phyloP scores from a whole-genome alignment of 2,888 invertebrate genomes.

The Xanthorhoe spadicearia region DNA sequence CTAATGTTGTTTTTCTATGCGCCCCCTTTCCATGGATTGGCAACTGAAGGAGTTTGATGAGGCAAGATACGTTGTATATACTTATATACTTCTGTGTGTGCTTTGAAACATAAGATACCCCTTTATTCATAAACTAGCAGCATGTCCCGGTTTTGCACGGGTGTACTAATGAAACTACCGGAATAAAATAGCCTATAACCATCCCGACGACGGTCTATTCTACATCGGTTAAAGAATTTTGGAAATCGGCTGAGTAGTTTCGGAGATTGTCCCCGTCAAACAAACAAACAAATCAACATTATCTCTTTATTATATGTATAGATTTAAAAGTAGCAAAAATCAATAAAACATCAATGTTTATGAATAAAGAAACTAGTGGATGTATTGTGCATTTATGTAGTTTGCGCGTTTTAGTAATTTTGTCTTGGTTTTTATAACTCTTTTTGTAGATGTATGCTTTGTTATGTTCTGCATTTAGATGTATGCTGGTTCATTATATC shows the following conservation, averaged over 20 bases:
- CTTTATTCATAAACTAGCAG: conserved; percentile 25
- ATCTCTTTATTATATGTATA: no score
- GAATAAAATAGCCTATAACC: no score
- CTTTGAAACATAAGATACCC: conserved; percentile 37
- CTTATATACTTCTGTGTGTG: conserved; percentile 49
- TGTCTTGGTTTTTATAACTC: background rate
- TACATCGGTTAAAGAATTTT: no score
- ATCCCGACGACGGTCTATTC: no score
- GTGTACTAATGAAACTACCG: no score
- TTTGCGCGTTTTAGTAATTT: background rate
- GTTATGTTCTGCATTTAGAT: background rate
- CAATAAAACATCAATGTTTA: background rate
- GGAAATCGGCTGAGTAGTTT: no score
- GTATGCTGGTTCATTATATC: background rate
- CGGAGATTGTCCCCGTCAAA: no score
- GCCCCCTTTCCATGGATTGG: conserved; percentile 54
- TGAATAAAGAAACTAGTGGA: background rate
- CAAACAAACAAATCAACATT: no score
- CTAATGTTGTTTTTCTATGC: conserved; percentile 76
- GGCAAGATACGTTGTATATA: conserved; percentile 85
- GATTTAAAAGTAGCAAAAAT: no score
- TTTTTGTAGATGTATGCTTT: background rate
- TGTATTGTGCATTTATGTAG: background rate
- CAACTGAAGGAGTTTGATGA: conserved; percentile 87
- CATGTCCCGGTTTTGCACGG: no score